phyloP scores from a whole-genome alignment of 37 sponge, comb jelly and placozoan species.

The Axinella damicornis region DNA sequence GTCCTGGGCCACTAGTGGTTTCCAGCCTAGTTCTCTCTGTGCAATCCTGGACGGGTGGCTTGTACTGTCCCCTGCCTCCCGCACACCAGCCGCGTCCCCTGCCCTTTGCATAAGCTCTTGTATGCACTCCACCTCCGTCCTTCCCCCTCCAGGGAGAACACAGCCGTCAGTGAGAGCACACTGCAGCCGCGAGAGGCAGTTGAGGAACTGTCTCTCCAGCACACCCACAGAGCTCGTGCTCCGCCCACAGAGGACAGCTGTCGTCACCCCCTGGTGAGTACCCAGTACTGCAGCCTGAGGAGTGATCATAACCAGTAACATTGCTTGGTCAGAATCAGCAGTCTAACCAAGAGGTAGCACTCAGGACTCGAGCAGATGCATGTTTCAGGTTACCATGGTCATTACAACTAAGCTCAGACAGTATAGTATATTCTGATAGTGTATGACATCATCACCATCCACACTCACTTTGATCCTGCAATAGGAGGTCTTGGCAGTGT shows the following conservation, averaged over 20 bases:
- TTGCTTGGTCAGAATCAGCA: too few relatives aligned
- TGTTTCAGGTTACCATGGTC: too few relatives aligned
- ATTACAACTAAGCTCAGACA: too few relatives aligned
- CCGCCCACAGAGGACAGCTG: slow-evolving; percentile 11
- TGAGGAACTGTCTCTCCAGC: slow-evolving; percentile 16
- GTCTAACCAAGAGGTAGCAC: too few relatives aligned
- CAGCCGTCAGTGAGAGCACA: neutral
- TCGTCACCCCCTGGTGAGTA: neutral
- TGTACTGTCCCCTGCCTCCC: neutral
- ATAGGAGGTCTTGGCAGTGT: too few relatives aligned
- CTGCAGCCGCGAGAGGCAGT: slow-evolving; percentile 19
- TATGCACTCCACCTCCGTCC: slow-evolving; percentile 10
- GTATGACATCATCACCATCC: neutral
- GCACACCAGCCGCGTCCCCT: neutral
- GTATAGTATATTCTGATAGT: too few relatives aligned
- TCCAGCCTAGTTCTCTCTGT: neutral
- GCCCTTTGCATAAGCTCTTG: neutral
- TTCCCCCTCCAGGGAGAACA: slow-evolving; percentile 27
- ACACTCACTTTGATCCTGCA: too few relatives aligned
- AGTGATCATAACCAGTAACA: neutral
- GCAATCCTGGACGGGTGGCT: too few relatives aligned
- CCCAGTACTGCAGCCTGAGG: neutral
- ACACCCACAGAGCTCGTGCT: neutral
- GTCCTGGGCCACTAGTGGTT: too few relatives aligned
- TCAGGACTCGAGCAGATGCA: too few relatives aligned